Percentiles rank a stretch among this genome's conserved stretches.
Conservation (phyloP, 2,888 invertebrate genomes). For the Limnephilus marmoratus region DNA sequence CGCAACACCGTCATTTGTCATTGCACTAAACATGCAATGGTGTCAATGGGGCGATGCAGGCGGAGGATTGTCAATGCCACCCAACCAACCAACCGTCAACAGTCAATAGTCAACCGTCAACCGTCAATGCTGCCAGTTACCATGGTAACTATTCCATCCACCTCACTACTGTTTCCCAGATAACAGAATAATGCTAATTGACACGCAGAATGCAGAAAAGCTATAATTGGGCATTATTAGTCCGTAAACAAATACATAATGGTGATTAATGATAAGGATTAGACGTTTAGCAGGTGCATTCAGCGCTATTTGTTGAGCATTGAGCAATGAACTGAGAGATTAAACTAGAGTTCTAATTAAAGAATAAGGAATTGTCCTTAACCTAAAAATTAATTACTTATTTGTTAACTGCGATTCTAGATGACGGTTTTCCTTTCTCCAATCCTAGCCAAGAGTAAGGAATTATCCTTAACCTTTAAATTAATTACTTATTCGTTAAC, state of each 20-base stretch:
- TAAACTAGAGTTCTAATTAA: no score
- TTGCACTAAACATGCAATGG: slow-evolving; percentile 2
- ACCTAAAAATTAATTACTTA: no score
- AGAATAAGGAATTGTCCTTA: no score
- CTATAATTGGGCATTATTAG: neutral
- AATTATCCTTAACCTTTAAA: no score
- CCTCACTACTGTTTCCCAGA: neutral
- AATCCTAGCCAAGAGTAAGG: no score
- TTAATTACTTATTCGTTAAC: no score
- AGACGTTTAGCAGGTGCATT: neutral
- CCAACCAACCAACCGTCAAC: neutral
- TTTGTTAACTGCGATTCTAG: no score
- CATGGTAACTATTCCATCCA: neutral
- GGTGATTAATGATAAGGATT: neutral
- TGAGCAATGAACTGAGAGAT: no score
- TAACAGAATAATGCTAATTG: neutral
- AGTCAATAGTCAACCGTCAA: no score
- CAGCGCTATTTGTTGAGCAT: no score
- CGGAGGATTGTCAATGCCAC: neutral
- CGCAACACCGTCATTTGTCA: neutral
- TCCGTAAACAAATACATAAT: neutral
- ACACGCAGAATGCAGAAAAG: neutral
- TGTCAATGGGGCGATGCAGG: slow-evolving; percentile 2
- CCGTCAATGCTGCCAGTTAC: neutral
- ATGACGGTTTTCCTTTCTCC: no score